phyloP scores from a whole-genome alignment of 1,140 invertebrate species.

The Sipha flava region DNA sequence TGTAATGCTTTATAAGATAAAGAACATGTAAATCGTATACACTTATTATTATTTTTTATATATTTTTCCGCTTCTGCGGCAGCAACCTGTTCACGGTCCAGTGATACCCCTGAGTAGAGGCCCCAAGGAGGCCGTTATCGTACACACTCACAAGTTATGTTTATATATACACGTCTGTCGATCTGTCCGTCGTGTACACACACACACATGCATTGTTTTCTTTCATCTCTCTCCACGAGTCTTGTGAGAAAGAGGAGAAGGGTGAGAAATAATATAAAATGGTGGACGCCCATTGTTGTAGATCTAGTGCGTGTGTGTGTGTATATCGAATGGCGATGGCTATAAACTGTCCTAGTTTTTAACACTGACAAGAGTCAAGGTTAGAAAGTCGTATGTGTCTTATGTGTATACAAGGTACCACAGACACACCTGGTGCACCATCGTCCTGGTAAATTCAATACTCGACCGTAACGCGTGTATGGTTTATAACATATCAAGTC shows the following conservation, averaged over 20 bases:
- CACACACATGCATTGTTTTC: too few relatives aligned
- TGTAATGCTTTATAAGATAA: background rate
- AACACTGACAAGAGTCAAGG: background rate
- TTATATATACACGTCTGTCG: too few relatives aligned
- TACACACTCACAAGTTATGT: background rate
- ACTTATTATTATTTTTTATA: background rate
- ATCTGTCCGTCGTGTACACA: too few relatives aligned
- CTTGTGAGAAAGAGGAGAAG: background rate
- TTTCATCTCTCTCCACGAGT: too few relatives aligned
- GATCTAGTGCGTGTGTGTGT: too few relatives aligned
- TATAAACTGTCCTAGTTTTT: background rate
- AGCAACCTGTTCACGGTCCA: background rate
- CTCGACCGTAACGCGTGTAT: too few relatives aligned
- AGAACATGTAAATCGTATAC: too few relatives aligned
- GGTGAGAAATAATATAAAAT: background rate
- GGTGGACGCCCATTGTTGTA: background rate
- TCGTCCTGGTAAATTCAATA: background rate
- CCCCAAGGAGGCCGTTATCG: background rate
- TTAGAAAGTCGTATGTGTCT: constrained; percentile 21
- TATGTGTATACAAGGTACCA: background rate
- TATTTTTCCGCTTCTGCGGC: too few relatives aligned
- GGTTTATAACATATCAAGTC: too few relatives aligned
- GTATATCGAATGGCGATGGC: background rate
- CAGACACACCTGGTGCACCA: background rate
- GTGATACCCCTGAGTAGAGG: background rate